phyloP scores from a whole-genome alignment of 2,888 invertebrate genomes.

The Pheosia gnoma region DNA sequence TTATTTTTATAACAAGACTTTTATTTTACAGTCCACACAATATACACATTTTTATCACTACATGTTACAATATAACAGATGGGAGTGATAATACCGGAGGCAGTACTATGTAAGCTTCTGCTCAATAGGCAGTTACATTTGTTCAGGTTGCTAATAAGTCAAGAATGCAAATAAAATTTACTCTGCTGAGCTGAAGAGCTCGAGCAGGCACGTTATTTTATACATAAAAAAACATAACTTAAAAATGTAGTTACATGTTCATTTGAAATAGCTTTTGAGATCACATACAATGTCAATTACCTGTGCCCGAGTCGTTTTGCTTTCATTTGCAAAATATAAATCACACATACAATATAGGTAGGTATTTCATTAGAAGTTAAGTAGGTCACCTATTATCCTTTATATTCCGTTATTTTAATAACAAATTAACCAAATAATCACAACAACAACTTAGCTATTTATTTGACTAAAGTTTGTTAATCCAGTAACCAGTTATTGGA shows the following conservation, averaged over 20 bases:
- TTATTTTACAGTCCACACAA: conserved; percentile 49
- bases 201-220: not conserved
- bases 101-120: too few relatives aligned
- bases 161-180: too few relatives aligned
- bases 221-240: not conserved
- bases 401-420: not conserved
- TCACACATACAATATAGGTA: not conserved
- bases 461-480: conserved; percentile 37
- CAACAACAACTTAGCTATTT: conserved; percentile 15
- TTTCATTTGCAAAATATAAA: not conserved
- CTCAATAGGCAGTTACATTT: too few relatives aligned
- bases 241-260: not conserved
- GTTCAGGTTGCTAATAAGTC: too few relatives aligned
- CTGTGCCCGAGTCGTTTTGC: not conserved
- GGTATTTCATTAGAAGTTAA: not conserved
- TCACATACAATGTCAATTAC: not conserved
- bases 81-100: not conserved
- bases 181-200: not conserved
- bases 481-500: conserved; percentile 30
- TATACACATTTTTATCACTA: conserved; percentile 39
- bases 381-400: not conserved
- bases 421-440: conserved; percentile 11
- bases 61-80: conserved; percentile 11
- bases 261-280: not conserved
- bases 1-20: conserved; percentile 16